Conservation (phyloP, 1,140 invertebrate genomes). For the Helicoverpa armigera region DNA sequence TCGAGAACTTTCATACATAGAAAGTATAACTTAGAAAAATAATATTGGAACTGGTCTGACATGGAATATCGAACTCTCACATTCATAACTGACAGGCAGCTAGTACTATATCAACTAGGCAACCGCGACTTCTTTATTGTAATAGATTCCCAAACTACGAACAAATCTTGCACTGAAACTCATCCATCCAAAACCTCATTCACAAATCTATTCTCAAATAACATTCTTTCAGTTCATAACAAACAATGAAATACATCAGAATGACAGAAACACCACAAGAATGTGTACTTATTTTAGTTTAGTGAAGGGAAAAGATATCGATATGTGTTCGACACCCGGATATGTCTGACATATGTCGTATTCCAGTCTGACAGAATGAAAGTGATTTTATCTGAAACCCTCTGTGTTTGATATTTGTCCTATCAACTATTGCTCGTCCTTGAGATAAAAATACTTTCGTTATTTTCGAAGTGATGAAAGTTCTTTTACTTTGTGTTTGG, state of each 20-base stretch:
- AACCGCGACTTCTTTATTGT: no score
- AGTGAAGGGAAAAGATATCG: neutral
- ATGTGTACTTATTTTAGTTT: neutral
- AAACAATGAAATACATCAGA: neutral
- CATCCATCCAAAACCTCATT: no score
- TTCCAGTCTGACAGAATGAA: neutral
- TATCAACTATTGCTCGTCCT: conserved; percentile 7
- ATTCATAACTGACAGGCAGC: no score
- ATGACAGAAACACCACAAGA: neutral
- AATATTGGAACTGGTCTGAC: no score
- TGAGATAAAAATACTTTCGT: conserved; percentile 11
- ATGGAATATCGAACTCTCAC: no score
- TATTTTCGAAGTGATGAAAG: neutral
- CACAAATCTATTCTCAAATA: no score
- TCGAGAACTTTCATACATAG: no score
- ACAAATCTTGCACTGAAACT: neutral
- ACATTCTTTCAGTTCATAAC: neutral
- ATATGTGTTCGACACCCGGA: neutral
- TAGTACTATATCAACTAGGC: no score
- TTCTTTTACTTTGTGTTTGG: neutral
- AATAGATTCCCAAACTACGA: no score
- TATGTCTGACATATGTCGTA: neutral
- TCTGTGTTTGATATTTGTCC: conserved; percentile 1
- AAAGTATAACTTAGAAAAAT: no score
- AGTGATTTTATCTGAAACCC: conserved; percentile 10